Percentiles rank a stretch among this genome's conserved stretches.
Conservation (phyloP, 1,140 invertebrate genomes). For the Cheumatopsyche charites region DNA sequence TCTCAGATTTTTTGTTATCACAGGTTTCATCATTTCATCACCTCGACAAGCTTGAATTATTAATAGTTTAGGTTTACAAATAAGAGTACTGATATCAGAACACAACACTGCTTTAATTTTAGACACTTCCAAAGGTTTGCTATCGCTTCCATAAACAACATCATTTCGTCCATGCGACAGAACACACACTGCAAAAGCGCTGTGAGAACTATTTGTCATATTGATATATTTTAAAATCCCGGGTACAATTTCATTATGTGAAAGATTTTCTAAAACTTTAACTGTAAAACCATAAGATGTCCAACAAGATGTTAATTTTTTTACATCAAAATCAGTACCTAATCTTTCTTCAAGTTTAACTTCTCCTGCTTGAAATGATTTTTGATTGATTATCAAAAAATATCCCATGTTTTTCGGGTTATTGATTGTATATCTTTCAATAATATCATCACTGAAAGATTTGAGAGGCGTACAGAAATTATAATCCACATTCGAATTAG, state of each 20-base stretch:
- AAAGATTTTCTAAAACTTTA: conserved; percentile 3
- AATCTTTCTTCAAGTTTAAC: not conserved
- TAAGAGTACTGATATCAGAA: conserved; percentile 8
- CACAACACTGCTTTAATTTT: conserved; percentile 22
- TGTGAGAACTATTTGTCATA: not conserved
- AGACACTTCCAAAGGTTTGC: conserved; percentile 19
- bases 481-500: not conserved
- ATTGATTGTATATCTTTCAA: conserved; percentile 24
- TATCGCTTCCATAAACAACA: conserved; percentile 15
- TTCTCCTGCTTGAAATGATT: not conserved
- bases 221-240: conserved; percentile 7
- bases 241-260: not conserved
- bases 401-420: conserved; percentile 16
- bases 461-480: not conserved
- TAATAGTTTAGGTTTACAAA: conserved; percentile 43
- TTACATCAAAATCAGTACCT: conserved; percentile 27
- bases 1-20: not conserved
- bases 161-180: conserved; percentile 26
- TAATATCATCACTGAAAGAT: not conserved
- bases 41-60: conserved; percentile 46
- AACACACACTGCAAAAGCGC: conserved; percentile 27
- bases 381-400: conserved; percentile 31
- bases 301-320: conserved; percentile 18
- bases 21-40: conserved; percentile 31
- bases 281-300: conserved; percentile 1